Base-by-base conservation (phyloP, 35 echinoderm and acorn worm genomes). In the Heliocidaris erythrogramma region DNA sequence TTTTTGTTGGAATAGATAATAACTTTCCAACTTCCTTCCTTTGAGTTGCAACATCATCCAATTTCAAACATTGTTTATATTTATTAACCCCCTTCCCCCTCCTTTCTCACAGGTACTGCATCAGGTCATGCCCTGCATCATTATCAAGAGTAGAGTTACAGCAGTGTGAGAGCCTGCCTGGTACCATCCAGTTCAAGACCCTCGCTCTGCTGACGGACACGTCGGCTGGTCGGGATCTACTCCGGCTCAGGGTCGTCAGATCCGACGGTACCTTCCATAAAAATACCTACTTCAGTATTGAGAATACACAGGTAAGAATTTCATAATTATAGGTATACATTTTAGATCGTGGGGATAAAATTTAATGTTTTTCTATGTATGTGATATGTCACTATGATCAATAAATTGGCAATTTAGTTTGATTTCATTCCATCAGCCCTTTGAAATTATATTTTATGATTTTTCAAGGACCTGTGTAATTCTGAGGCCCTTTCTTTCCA, bases 101-200 rank as follows among this genome's bases (percentile, higher is more conserved):
- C 50, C 9, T n/a, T 5, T 48, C 29, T 52, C 13, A 49, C 49
- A 92, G 91, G 50, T 92, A 92, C 91, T 92, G 91, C 49, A 16
- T 30, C 48, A 49, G 50, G 47, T 50, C 48, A 16, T 92, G 91
- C 49, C 91, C 91, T 49, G n/a, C 91, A 3, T 24, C 47, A 11
- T 48, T 92, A 48, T 12, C 48, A 52, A 59, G 91, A 32, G 8
- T 11, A 30, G 47, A 49, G 48, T 14, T 49, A 59, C 18, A 30
- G 31, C 91, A 21, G 9, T 92, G 91, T 27, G 31, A 52, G 9
- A 59, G 91, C 49, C 49, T 92, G 14, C 48, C 91, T 0, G 47
- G 50, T 30, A 52, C n/a, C 48, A 92, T 92, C 29, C 91, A 92
- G 13, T 92, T 92, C 49, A 92, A 50, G 91, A 92, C 91, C 17